Evolutionary conservation across 2,888 invertebrate genomes (phyloP).

Genomic region (Metacarcinus magister): DNA sequence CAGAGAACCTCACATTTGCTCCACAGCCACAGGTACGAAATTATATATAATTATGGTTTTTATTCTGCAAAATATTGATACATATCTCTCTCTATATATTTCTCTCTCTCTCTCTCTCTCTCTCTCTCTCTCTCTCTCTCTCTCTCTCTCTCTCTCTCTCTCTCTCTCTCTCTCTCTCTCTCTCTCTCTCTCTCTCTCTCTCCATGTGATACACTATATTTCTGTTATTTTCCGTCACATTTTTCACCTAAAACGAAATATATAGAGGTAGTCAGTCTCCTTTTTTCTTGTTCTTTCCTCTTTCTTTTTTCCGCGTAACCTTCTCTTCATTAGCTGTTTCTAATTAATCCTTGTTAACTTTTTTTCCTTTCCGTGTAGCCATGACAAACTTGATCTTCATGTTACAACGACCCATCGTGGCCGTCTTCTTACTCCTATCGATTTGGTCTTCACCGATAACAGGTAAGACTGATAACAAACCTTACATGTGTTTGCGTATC

Average conservation of each 20-base stretch:
- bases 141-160: slow-evolving; percentile 16
- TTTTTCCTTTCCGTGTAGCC: background rate
- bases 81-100: background rate
- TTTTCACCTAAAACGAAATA: background rate
- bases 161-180: background rate
- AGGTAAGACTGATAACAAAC: background rate
- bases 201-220: background rate
- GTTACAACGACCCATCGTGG: background rate
- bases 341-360: background rate
- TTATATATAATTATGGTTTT: background rate
- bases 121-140: slow-evolving; percentile 52
- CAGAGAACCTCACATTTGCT: background rate
- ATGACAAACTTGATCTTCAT: background rate
- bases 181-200: background rate
- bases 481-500: too few species aligned
- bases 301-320: background rate
- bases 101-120: slow-evolving; percentile 37
- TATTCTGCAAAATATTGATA: too few species aligned
- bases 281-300: background rate
- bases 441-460: background rate
- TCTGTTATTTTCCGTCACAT: background rate
- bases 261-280: background rate
- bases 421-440: background rate
- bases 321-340: background rate
- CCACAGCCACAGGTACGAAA: background rate